Evolutionary conservation across 2,113 vertebrate genomes (phyloP), one percentile per base, ranked within the genome.

Genomic region (Holacanthus passer): DNA sequence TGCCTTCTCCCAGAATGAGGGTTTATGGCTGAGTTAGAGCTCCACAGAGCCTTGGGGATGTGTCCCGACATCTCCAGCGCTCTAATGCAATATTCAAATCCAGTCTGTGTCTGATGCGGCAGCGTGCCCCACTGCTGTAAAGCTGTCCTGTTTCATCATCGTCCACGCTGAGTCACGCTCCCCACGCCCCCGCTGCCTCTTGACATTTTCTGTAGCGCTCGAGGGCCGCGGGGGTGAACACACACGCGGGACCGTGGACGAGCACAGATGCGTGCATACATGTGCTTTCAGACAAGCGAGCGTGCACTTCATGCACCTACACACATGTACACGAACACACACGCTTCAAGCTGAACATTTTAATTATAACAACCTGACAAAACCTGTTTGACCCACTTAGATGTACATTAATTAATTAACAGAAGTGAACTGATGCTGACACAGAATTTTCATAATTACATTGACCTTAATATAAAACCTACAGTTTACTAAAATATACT

Each of bases 81-180:
- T 87, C 77, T 86, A 82, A 93, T 92, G 90, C 88, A 93, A 93
- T 92, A 94, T 94, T 93, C 78, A 94, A 85, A 91, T 84, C 73
- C 29, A 77, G 84, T 64, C 84, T 79, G 80, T n/a, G 63, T 85
- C 35, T 83, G 89, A 81, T 84, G 79, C 82, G 63, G 76, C 79
- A 67, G 66, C 41, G 39, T 87, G 85, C 86, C 72, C 76, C 16
- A 45, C 88, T 69, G 66, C 77, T 74, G 72, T 77, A 65, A 65
- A 85, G 76, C 91, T 91, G 92, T 93, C 92, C 77, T 73, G 71
- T 88, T 67, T 73, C 73, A 88, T 94, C 79, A 90, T 58, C 22
- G 70, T 92, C 88, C 73, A 73, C 35, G 24, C 82, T 89, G 91
- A 91, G 76, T 92, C 91, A 93, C 35, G 67, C 90, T 87, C 83